These are phyloP conservation scores for Perca flavescens DNA, from an alignment of 2,113 vertebrate genomes.

Conservation along the genomic window DNA sequence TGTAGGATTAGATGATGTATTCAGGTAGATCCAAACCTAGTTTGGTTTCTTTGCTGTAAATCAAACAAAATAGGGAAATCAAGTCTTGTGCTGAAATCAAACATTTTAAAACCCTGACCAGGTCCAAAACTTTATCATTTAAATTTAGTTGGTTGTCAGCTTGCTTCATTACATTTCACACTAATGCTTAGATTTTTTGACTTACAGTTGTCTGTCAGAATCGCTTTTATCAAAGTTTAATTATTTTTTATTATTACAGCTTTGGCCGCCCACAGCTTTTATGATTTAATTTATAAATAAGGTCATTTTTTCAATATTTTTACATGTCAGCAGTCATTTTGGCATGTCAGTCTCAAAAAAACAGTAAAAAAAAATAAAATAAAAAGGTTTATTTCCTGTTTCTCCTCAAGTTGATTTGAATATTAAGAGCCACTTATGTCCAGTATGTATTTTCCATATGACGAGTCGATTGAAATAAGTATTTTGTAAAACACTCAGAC, in stretches of 20 bases:
- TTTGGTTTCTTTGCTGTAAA: too few relatives aligned
- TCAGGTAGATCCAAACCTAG: neutral
- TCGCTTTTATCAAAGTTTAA: neutral
- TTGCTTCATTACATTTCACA: neutral
- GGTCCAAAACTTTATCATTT: too few relatives aligned
- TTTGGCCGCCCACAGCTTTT: neutral
- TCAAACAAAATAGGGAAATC: too few relatives aligned
- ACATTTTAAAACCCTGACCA: too few relatives aligned
- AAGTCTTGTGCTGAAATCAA: too few relatives aligned
- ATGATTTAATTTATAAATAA: neutral
- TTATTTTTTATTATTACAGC: neutral
- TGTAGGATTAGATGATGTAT: neutral
- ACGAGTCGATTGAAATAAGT: conserved; percentile 22
- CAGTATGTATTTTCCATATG: conserved; percentile 12
- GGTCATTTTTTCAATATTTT: neutral
- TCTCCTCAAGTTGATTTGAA: neutral
- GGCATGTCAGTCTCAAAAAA: neutral
- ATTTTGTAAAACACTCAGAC: conserved; percentile 31
- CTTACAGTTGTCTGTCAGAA: neutral
- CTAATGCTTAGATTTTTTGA: neutral
- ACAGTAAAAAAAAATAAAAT: neutral
- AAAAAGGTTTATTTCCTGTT: neutral
- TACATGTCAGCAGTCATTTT: neutral
- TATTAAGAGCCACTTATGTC: conserved; percentile 5
- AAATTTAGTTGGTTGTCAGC: too few relatives aligned